Percentiles rank a stretch among this genome's conserved stretches.
Evolutionary conservation across 2,797 vertebrate species (phyloP).

Genomic region (Borostomias antarcticus): DNA sequence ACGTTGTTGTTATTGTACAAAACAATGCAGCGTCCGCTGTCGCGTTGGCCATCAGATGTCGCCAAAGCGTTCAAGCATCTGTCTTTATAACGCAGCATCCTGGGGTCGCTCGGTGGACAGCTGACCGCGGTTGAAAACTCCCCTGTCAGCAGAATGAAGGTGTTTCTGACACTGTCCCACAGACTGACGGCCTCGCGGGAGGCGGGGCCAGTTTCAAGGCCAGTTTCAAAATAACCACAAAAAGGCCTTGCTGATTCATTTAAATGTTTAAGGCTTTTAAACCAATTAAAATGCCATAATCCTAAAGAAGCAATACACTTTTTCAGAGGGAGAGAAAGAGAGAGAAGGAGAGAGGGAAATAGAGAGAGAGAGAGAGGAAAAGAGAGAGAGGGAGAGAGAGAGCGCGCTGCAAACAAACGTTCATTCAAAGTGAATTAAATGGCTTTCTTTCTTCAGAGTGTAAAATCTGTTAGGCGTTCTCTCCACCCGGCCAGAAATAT

Average conservation of each 20-base stretch:
- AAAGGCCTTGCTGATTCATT: too few relatives aligned
- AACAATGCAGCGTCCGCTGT: too few relatives aligned
- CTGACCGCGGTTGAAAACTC: too few relatives aligned
- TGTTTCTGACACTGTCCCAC: too few relatives aligned
- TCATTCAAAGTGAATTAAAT: neutral
- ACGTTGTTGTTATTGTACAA: too few relatives aligned
- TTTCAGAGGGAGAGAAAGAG: neutral
- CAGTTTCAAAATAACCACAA: too few relatives aligned
- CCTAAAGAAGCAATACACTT: neutral
- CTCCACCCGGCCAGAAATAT: neutral
- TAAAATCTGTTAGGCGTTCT: slow-evolving; percentile 1
- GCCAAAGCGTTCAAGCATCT: neutral
- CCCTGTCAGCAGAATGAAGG: too few relatives aligned
- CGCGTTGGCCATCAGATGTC: slow-evolving; percentile 47
- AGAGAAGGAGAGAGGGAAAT: neutral
- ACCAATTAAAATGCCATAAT: neutral
- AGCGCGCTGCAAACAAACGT: neutral
- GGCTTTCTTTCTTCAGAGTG: neutral
- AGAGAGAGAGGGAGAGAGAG: neutral
- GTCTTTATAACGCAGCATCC: neutral
- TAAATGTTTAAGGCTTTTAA: neutral
- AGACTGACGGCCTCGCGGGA: too few relatives aligned
- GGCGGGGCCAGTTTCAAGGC: too few relatives aligned
- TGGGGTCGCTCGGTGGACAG: too few relatives aligned
- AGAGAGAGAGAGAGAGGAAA: neutral